Percentiles rank a stretch among this genome's conserved stretches.
These are phyloP conservation scores for Astreopora myriophthalma DNA, from an alignment of 64 coral and sea anemone species.

Conservation along the genomic window DNA sequence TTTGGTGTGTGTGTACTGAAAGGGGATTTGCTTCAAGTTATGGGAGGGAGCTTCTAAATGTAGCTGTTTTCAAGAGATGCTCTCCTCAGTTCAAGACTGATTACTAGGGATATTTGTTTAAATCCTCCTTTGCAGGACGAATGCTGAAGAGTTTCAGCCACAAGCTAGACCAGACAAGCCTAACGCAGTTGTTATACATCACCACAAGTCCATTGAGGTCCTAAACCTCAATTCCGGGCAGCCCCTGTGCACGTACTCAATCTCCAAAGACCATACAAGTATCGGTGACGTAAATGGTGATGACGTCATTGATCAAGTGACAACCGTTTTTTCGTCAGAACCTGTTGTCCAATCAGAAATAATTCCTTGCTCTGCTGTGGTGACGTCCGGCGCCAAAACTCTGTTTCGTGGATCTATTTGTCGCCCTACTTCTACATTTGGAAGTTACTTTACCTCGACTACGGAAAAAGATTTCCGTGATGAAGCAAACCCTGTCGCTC, in stretches of 20 bases:
- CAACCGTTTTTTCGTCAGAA: conserved; percentile 55
- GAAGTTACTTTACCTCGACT: conserved; percentile 43
- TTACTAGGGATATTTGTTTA: too few species aligned
- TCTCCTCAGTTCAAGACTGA: neutral
- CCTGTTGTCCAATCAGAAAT: conserved; percentile 3
- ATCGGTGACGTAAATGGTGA: conserved; percentile 85
- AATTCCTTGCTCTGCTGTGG: conserved; percentile 69
- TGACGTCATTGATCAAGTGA: conserved; percentile 80
- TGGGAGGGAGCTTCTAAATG: too few species aligned
- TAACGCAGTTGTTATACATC: conserved; percentile 82
- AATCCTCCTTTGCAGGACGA: neutral
- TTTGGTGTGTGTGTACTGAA: too few species aligned
- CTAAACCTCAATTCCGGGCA: conserved; percentile 68
- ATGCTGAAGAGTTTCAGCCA: neutral
- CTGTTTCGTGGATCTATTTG: conserved; percentile 78
- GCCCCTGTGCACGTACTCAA: conserved; percentile 64
- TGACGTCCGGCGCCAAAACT: conserved; percentile 27
- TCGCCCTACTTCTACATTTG: conserved; percentile 63
- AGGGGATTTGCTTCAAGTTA: too few species aligned
- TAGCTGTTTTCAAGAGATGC: neutral
- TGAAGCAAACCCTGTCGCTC: conserved; percentile 66
- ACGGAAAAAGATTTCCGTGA: conserved; percentile 39
- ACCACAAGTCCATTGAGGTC: conserved; percentile 76
- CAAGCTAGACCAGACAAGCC: neutral
- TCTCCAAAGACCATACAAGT: conserved; percentile 36